These are phyloP conservation scores for Nyctibius bracteatus DNA, from an alignment of 2,113 vertebrate genomes.

Conservation along the genomic window DNA sequence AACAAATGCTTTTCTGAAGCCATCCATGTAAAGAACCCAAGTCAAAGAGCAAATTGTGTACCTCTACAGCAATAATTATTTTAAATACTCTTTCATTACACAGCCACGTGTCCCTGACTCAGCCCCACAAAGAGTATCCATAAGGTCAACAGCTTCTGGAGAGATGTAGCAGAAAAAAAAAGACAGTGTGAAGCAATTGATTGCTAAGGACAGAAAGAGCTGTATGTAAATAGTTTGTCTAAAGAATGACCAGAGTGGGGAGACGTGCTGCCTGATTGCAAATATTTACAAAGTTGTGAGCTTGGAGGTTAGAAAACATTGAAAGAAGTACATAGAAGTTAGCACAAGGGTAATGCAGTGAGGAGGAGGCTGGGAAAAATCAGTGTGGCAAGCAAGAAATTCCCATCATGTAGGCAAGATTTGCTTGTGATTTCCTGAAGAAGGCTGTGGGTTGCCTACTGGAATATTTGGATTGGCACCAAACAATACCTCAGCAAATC, in stretches of 20 bases:
- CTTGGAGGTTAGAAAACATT: neutral
- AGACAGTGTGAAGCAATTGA: neutral
- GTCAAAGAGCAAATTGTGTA: neutral
- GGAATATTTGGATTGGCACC: neutral
- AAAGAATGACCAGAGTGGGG: neutral
- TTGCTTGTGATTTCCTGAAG: neutral
- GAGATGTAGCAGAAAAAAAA: neutral
- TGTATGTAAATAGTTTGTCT: neutral
- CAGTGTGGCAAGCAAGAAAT: conserved; percentile 7
- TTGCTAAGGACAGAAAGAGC: neutral
- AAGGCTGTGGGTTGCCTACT: neutral
- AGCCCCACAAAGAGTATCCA: neutral
- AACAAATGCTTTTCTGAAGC: neutral
- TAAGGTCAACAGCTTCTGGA: neutral
- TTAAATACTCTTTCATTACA: neutral
- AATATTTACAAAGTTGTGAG: conserved; percentile 23
- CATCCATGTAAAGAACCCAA: neutral
- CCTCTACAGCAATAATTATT: neutral
- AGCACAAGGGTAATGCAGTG: neutral
- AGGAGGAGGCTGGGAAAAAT: neutral
- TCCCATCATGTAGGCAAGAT: neutral
- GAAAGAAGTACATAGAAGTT: neutral
- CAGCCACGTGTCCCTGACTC: neutral
- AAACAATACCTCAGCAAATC: conserved; percentile 6
- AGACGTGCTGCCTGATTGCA: neutral